A percentile compares a stretch with the other conserved stretches of the same genome.
Evolutionary conservation across 2,797 vertebrate genomes (phyloP).

Genomic region (Aphelocoma californica): DNA sequence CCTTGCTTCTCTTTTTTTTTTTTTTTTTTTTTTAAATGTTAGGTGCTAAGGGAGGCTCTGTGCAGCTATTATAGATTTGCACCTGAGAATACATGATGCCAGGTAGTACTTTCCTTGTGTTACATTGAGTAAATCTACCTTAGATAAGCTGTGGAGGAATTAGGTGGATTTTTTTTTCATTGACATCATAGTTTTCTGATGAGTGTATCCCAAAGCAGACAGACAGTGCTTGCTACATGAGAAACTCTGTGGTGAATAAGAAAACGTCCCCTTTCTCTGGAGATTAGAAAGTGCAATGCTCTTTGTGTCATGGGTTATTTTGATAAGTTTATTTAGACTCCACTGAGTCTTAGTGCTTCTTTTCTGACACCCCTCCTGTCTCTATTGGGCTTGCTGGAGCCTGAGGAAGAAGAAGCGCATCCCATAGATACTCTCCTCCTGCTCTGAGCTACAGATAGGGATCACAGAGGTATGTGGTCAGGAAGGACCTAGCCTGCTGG

Average conservation of each 20-base stretch:
- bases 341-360: not conserved
- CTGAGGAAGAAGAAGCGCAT: too few species aligned
- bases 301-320: not conserved
- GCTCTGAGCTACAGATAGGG: not conserved
- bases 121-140: not conserved
- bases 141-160: not conserved
- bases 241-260: not conserved
- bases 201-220: not conserved
- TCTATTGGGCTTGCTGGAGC: not conserved
- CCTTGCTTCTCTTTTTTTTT: not conserved
- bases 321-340: not conserved
- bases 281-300: not conserved
- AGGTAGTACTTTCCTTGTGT: not conserved
- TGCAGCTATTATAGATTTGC: not conserved
- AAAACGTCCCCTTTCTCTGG: not conserved
- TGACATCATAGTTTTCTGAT: not conserved
- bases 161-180: not conserved
- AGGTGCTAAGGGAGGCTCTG: not conserved
- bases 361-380: not conserved
- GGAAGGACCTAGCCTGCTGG: not conserved
- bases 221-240: not conserved
- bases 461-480: not conserved
- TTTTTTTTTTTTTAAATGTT: not conserved
- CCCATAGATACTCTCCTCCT: not conserved
- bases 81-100: not conserved